phyloP scores from a whole-genome alignment of 2,797 vertebrate species.

The Cyprinodon diabolis region DNA sequence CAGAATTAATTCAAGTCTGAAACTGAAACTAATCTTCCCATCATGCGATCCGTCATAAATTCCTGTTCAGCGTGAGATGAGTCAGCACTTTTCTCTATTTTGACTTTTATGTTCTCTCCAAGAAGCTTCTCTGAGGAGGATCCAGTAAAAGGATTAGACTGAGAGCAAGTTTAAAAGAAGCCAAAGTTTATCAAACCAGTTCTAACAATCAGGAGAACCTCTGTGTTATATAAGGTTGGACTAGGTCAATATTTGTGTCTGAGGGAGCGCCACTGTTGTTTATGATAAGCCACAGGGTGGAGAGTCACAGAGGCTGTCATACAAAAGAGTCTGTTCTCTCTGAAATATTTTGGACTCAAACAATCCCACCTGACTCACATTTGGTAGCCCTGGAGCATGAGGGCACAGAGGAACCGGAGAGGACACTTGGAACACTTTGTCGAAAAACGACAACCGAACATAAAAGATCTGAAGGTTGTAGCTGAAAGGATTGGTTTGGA shows the following conservation, averaged over 20 bases:
- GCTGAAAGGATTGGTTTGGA: accelerated
- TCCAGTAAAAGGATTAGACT: not conserved
- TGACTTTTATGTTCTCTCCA: not conserved
- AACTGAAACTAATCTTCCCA: not conserved
- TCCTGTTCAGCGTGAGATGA: not conserved
- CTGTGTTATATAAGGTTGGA: not conserved
- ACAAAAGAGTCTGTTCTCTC: not conserved
- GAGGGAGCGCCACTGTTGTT: not conserved
- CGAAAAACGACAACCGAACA: not conserved
- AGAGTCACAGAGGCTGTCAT: no score
- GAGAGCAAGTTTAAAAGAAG: not conserved
- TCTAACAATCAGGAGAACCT: not conserved
- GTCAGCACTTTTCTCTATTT: not conserved
- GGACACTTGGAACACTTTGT: accelerated
- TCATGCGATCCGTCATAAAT: not conserved
- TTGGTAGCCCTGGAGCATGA: not conserved
- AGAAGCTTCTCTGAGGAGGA: not conserved
- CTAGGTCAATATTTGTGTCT: not conserved
- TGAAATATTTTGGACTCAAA: not conserved
- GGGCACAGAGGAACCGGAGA: accelerated
- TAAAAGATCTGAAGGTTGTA: constrained; percentile 26
- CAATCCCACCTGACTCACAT: not conserved
- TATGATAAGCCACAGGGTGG: not conserved
- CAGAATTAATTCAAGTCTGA: not conserved
- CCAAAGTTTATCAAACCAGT: not conserved